Evolutionary conservation across 2,888 invertebrate genomes (phyloP), one percentile per base, ranked within the genome.

Genomic region (Lycaena phlaeas): DNA sequence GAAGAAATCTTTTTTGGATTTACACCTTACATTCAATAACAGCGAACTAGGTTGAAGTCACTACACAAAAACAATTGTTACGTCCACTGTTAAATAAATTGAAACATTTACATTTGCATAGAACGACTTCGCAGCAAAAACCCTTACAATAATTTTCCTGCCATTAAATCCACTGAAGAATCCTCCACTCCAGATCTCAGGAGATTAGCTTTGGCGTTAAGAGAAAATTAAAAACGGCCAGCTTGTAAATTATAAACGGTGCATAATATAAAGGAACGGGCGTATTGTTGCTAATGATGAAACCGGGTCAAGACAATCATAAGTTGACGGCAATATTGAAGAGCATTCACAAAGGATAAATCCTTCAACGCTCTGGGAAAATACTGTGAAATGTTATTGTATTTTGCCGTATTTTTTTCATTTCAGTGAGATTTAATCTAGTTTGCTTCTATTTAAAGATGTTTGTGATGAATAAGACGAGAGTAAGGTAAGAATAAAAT

Each of bases 211-310:
- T 34, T 18, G 34, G 34, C 34, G 34, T 34, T 34, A 34, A 34
- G 34, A 34, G 34, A 34, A 34, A 34, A 34, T 34, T 22, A 34
- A 34, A 34, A 34, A 22, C 22, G 34, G 34, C 34, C 34, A 22
- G 12, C 34, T 22, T 22, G 12, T 34, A 34, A 34, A 34, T 34
- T 34, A 34, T 34, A 18, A 34, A 12, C 34, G 34, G 18, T 34
- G 34, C 34, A 34, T 34, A 34, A 34, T 34, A 34, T 18, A 22
- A 34, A 34, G 34, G 18, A 34, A 34, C 34, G 2, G 7, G 22
- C 5, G 7, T 22, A 34, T 34, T 34, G 34, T 34, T 18, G 18
- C 34, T 34, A 34, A 34, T 34, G 34, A 34, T 22, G 18, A 34
- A 22, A 34, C 7, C 12, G 34, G 22, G 22, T 34, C 22, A n/a